Base-by-base conservation (phyloP, 1,140 invertebrate species). In the Heliconius congener region DNA sequence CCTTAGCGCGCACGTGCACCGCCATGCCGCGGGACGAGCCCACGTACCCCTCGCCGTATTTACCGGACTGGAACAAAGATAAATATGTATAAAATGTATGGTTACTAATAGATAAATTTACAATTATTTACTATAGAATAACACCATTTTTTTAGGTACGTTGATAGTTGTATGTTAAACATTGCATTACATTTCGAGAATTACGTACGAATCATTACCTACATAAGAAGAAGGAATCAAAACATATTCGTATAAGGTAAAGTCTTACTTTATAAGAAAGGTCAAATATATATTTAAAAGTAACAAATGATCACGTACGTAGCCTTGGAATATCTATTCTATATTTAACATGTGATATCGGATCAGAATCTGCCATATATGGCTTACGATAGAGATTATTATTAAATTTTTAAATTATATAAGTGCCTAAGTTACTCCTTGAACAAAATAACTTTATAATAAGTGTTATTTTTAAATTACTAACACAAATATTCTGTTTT, bases 11-110 rank as follows among this genome's bases (percentile, higher is more conserved):
- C 83, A 95, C 16, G 96, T 96, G 84, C 90, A 95, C 77, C 90
- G 95, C 78, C 34, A 93, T 83, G 0, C 93, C 94, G 18, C 89
- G 85, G 2, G 92, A 86, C 1, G 88, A 89, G 8, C 88, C 87
- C 46, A 97, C 95, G 85, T 94, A 95, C 1, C 96, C 96, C 81
- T 96, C 96, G 27, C 97, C 96, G 85, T 96, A 97, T 84, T 96
- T 96, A 8, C 96, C 97, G 46, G 96, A 95, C 87, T 97, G 96
- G 34, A 19, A 39, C 16, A 39, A 39, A n/a, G 37, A 42, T 23
- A n/a, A 11, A n/a, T 71, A 72, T 11, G 1, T 42, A n/a, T 72
- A 8, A 19, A 39, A 8, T 39, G 39, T 71, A 34, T 71, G 34
- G 42, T 16, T 16, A 46, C 13, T 4, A 46, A 46, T 46, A 46